These are phyloP conservation scores for Sinella curviseta DNA, from an alignment of 1,140 invertebrate genomes.

Conservation along the genomic window DNA sequence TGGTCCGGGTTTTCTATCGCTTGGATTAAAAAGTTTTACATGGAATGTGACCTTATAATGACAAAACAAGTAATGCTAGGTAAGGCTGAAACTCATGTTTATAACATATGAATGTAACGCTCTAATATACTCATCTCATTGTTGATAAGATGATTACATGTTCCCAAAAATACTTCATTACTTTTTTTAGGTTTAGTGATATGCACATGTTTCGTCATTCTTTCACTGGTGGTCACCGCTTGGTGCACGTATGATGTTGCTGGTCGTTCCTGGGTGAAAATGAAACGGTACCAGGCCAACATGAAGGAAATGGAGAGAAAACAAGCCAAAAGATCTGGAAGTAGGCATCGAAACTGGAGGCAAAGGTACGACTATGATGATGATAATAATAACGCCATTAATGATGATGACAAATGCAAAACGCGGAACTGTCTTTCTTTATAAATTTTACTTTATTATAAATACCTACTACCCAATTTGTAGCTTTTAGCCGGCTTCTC, in stretches of 20 bases:
- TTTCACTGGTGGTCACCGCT: conserved; percentile 72
- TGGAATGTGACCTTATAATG: conserved; percentile 39
- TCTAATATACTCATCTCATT: neutral
- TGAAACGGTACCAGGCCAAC: conserved; percentile 84
- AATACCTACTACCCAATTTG: too few relatives aligned
- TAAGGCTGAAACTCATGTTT: too few relatives aligned
- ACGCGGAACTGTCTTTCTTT: neutral
- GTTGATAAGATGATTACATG: too few relatives aligned
- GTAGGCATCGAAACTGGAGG: conserved; percentile 79
- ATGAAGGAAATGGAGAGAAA: conserved; percentile 72
- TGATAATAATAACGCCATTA: too few relatives aligned
- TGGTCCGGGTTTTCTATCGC: conserved; percentile 46
- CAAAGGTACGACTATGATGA: conserved; percentile 77
- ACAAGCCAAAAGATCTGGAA: conserved; percentile 77
- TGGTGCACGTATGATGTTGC: conserved; percentile 88
- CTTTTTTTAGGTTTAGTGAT: conserved; percentile 70
- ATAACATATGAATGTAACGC: neutral
- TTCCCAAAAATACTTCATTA: conserved; percentile 1
- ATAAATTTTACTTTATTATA: too few relatives aligned
- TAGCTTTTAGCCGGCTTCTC: too few relatives aligned
- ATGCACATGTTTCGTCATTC: conserved; percentile 75
- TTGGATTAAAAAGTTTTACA: conserved; percentile 46
- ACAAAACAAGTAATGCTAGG: conserved; percentile 76
- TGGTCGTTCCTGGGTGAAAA: conserved; percentile 88
- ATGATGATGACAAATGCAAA: neutral